Conservation (phyloP, 2,113 vertebrate genomes). For the Zootoca vivipara region DNA sequence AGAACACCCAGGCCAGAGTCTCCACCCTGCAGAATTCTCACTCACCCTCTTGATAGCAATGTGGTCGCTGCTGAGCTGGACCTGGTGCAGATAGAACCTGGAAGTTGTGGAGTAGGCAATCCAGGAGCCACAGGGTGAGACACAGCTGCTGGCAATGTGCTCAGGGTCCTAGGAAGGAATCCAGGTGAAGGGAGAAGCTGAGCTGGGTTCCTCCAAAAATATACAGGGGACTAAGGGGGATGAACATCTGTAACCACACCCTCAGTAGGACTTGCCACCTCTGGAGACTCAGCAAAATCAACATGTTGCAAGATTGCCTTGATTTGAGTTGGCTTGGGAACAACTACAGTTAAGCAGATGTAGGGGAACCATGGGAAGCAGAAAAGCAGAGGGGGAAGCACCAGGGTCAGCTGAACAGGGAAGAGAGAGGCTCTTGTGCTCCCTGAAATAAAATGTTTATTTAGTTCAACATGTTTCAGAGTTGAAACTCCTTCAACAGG, state of each 20-base stretch:
- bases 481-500: too few relatives aligned
- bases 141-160: conserved; percentile 87
- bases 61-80: conserved; percentile 69
- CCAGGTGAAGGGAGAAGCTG: accelerated
- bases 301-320: too few relatives aligned
- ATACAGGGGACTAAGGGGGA: not conserved
- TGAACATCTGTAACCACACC: not conserved
- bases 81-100: conserved; percentile 82
- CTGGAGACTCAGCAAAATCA: too few relatives aligned
- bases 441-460: too few relatives aligned
- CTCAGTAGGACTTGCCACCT: too few relatives aligned
- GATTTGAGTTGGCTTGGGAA: not conserved
- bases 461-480: too few relatives aligned
- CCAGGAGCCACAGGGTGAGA: conserved; percentile 92
- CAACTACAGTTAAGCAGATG: not conserved
- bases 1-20: too few relatives aligned
- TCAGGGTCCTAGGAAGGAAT: conserved; percentile 81
- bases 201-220: not conserved
- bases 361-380: too few relatives aligned
- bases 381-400: too few relatives aligned
- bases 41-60: conserved; percentile 85
- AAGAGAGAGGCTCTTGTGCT: too few relatives aligned
- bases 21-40: accelerated
- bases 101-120: conserved; percentile 84
- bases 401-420: too few relatives aligned